Percentiles rank a stretch among this genome's conserved stretches.
phyloP scores from a whole-genome alignment of 2,888 invertebrate species.

The Poecilus cupreus region DNA sequence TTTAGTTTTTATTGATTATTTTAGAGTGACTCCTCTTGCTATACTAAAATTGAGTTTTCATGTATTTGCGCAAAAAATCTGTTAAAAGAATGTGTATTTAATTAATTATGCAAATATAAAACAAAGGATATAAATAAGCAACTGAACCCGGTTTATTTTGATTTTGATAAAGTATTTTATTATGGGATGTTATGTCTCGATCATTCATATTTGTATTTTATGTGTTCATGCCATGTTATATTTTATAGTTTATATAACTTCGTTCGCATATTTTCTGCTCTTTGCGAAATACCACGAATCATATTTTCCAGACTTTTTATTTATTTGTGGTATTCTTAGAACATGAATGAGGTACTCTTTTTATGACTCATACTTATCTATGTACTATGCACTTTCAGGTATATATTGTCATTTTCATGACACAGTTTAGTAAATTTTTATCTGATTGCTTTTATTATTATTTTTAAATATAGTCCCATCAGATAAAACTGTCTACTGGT shows the following conservation, averaged over 20 bases:
- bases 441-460: background rate
- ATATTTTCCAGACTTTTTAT: background rate
- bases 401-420: background rate
- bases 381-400: background rate
- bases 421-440: background rate
- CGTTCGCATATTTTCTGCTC: background rate
- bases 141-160: too few relatives aligned
- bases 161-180: slow-evolving; percentile 23
- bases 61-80: background rate
- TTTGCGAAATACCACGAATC: background rate
- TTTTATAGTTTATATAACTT: slow-evolving; percentile 1
- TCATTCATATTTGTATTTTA: slow-evolving; percentile 13
- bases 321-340: background rate
- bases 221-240: background rate
- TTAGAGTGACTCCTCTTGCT: background rate
- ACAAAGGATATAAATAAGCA: background rate
- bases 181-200: background rate
- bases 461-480: background rate
- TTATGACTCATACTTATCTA: slow-evolving; percentile 11
- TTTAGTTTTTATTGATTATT: slow-evolving; percentile 30
- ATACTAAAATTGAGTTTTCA: slow-evolving; percentile 1
- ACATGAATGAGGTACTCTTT: background rate
- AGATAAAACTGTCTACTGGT: background rate
- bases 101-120: background rate
- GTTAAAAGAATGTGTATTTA: background rate